Percentiles rank a stretch among this genome's conserved stretches.
phyloP scores from a whole-genome alignment of 2,797 vertebrate species.

The Tiaroga cobitis region DNA sequence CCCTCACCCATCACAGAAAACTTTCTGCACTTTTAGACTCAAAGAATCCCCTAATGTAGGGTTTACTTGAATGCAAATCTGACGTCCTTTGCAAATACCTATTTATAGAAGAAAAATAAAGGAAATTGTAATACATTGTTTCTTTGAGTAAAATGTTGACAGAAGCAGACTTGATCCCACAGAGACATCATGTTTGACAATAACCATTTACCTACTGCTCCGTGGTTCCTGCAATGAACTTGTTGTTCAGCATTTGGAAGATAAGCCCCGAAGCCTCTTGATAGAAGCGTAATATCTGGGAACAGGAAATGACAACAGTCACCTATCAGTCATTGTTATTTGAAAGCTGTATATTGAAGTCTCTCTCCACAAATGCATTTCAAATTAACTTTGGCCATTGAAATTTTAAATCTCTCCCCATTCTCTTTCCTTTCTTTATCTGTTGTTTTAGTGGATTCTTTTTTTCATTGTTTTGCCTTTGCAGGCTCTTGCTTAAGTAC shows the following conservation, averaged over 20 bases:
- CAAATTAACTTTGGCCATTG: not conserved
- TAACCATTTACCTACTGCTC: slow-evolving; percentile 15
- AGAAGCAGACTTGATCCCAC: slow-evolving; percentile 1
- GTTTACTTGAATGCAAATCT: not conserved
- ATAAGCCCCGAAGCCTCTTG: slow-evolving; percentile 32
- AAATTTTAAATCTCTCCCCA: not conserved
- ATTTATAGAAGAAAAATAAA: not conserved
- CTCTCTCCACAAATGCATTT: slow-evolving; percentile 11
- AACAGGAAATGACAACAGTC: slow-evolving; percentile 42
- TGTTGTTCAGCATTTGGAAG: slow-evolving; percentile 9
- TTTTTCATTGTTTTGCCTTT: not conserved
- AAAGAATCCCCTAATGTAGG: rapidly evolving
- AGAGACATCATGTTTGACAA: slow-evolving; percentile 15
- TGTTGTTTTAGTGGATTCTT: slow-evolving; percentile 3
- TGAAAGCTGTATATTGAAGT: slow-evolving; percentile 15
- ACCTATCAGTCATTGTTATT: slow-evolving; percentile 23
- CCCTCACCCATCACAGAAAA: too few relatives aligned
- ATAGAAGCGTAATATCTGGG: slow-evolving; percentile 42
- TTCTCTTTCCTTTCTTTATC: slow-evolving; percentile 4
- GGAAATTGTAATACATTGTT: slow-evolving; percentile 5
- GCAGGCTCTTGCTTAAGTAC: not conserved
- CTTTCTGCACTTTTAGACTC: too few relatives aligned
- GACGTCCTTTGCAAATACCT: not conserved
- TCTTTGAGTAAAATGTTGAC: slow-evolving; percentile 15
- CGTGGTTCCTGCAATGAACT: not conserved